These are phyloP conservation scores for Hydrolagus affinis DNA, from an alignment of 2,113 vertebrate species.

Conservation along the genomic window DNA sequence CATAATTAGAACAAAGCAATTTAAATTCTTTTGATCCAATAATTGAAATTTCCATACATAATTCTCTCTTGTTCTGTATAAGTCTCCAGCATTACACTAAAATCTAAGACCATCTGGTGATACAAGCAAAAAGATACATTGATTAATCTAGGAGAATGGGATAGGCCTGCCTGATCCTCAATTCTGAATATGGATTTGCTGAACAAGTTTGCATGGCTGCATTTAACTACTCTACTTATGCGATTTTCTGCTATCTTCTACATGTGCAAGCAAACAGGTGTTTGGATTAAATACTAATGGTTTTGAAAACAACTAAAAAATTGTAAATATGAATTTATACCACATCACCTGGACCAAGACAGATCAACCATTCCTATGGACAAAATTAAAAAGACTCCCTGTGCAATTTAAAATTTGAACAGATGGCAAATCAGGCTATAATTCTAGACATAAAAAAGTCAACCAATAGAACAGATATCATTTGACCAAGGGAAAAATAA, in stretches of 20 bases:
- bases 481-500: background rate
- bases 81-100: background rate
- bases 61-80: background rate
- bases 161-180: background rate
- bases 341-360: background rate
- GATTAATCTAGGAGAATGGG: slow-evolving; percentile 4
- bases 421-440: background rate
- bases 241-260: background rate
- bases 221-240: slow-evolving; percentile 2
- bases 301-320: background rate
- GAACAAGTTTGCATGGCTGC: background rate
- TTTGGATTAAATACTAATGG: background rate
- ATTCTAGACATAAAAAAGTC: background rate
- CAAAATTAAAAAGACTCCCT: background rate
- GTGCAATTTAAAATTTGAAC: background rate
- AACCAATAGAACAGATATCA: background rate
- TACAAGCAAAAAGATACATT: background rate
- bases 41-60: background rate
- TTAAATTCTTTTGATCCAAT: slow-evolving; percentile 4
- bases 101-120: background rate
- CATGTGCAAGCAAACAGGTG: background rate
- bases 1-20: background rate
- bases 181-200: slow-evolving; percentile 22
- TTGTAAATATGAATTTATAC: background rate
- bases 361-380: background rate